Base-by-base conservation (phyloP, 2,888 invertebrate species). In the Peribatodes rhomboidaria region DNA sequence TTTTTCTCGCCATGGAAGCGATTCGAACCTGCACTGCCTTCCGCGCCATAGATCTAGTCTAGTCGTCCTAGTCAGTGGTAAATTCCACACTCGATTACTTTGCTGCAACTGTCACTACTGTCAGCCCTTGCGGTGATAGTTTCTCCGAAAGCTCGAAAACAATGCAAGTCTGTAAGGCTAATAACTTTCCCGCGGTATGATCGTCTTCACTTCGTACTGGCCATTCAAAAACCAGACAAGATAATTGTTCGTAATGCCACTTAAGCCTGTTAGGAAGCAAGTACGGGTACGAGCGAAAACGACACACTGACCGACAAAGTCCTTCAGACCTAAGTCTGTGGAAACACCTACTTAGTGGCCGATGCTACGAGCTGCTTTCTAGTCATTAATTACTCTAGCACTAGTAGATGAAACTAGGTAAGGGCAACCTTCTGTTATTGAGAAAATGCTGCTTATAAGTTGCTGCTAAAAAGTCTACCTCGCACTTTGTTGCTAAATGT, bases 291-390 rank as follows among this genome's bases (percentile, higher is more conserved):
- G 57, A 73, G 74, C 68, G 74, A 70, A 74, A 76, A 75, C 75
- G 87, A 77, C 87, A 87, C 72, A 90, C 85, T 90, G 81, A 88
- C 90, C 86, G 78, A 88, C 82, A 76, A 84, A 84, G 79, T 82
- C 83, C 84, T 83, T 84, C 72, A 78, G 79, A 81, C 80, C 78
- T 76, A 76, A 78, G 76, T 65, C 74, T 74, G 72, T 80, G 81
- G 83, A 86, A 83, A 82, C 77, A 78, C 80, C 79, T 83, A 82
- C 82, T 83, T 82, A 82, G 74, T 75, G 73, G 74, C 75, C 70
- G 65, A 69, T 74, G 73, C 11, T 62, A 41, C 41, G 52, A 1
- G 69, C 68, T 73, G 82, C 85, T 89, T 87, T 88, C 87, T 82
- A 82, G 72, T 74, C 74, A 77, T 78, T 85, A 85, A 87, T 86